Base-by-base conservation (phyloP, 2,113 vertebrate species). In the Phyllostomus discolor region DNA sequence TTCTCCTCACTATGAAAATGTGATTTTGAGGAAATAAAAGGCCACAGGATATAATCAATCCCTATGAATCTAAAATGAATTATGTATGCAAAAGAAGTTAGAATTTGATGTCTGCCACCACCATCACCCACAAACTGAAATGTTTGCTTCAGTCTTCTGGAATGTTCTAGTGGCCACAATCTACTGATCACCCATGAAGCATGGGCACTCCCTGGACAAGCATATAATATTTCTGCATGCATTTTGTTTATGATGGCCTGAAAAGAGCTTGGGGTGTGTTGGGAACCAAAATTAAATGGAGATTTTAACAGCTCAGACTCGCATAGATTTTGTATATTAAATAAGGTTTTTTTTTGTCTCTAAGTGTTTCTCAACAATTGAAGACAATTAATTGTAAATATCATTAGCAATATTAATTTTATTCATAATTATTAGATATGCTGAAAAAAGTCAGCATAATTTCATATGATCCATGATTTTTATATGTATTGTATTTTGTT, bases 11-110 rank as follows among this genome's bases (percentile, higher is more conserved):
- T 38, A 73, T 50, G 43, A 31, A 88, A 81, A 46, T 67, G 33
- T 67, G 35, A 85, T 59, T 89, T 93, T 86, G 33, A 75, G 75
- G 70, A 97, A 90, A 80, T 70, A 81, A 57, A 93, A 96, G 92
- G 50, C n/a, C 19, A 50, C 16, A 26, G 33, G 48, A 38, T 46
- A 62, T 75, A 90, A 48, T 79, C 31, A 87, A 69, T 41, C 22
- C 16, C 46, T 75, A 26, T 28, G 50, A 79, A 50, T 10, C 35
- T 28, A 69, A 94, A 24, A 46, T 20, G 50, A 93, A 86, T 88
- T 76, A 41, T n/a, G 82, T 50, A 66, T 52, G 70, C 35, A 88
- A 94, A 88, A 89, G 46, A n/a, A 75, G 8, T 43, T 87, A 88
- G 62, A 81, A 28, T 20, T 22, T 67, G 54, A 17, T 16, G 10